These are phyloP conservation scores for Tapirus terrestris DNA, from an alignment of 2,113 vertebrate genomes.

Conservation along the genomic window DNA sequence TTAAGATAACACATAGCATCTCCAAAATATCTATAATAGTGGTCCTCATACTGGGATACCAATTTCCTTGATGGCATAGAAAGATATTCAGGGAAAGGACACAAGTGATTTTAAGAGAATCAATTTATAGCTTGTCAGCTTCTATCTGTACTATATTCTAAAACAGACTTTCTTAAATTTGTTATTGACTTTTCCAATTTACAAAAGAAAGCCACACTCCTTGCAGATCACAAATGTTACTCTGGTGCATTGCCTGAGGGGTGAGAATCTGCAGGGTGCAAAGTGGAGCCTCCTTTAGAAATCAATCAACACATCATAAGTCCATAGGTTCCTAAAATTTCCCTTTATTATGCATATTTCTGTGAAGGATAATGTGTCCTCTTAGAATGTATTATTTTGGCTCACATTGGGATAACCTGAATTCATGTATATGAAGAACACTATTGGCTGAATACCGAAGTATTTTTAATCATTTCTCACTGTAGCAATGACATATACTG, in stretches of 20 bases:
- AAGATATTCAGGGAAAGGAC: not conserved
- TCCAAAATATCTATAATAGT: not conserved
- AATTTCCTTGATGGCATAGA: not conserved
- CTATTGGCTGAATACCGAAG: not conserved
- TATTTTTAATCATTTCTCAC: slow-evolving; percentile 27
- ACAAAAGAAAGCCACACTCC: not conserved
- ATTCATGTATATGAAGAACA: not conserved
- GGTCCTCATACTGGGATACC: not conserved
- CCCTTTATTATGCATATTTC: not conserved
- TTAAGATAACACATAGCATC: not conserved
- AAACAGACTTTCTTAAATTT: not conserved
- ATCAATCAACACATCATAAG: not conserved
- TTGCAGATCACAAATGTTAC: not conserved
- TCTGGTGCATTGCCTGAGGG: not conserved
- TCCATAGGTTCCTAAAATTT: not conserved
- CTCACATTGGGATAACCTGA: not conserved
- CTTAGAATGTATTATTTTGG: not conserved
- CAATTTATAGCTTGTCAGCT: not conserved
- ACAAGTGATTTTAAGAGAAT: not conserved
- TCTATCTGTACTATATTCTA: not conserved
- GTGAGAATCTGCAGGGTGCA: not conserved
- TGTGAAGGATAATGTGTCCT: not conserved
- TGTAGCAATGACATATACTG: not conserved
- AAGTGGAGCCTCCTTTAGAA: not conserved
- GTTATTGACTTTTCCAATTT: not conserved